Evolutionary conservation across 2,113 vertebrate species (phyloP), one percentile per base, ranked within the genome.

Genomic region (Anhinga anhinga): DNA sequence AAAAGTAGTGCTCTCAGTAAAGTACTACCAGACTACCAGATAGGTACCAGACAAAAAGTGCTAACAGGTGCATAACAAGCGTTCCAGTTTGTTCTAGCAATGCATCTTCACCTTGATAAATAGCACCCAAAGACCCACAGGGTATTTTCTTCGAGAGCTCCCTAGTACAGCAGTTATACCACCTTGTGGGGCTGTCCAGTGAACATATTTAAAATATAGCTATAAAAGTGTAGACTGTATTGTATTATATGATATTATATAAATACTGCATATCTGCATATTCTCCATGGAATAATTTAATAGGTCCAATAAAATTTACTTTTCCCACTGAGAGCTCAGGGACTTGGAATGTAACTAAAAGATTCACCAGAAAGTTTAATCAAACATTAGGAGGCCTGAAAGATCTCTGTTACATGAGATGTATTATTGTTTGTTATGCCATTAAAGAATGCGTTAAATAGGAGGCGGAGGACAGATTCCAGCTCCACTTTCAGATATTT

Each of bases 21-120:
- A 96, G 88, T 95, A 82, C 49, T 96, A 67, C 83, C 88, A 95
- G 88, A 95, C 38, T 84, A 65, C 45, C 45, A 92, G 95, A 88
- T 47, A 88, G 67, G 36, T 69, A 92, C 69, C 81, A 91, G 73
- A 72, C 72, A 49, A 76, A 93, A 94, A 97, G 77, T 77, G 91
- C 66, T 95, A 91, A 70, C 86, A 91, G 81, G 84, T 95, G 71
- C 78, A 93, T 23, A 72, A 49, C 19, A 44, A 84, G 62, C 77
- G 73, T 36, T 87, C n/a, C 91, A 85, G 82, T 72, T 69, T 59
- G 50, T 14, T 77, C 73, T 78, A 95, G 77, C 42, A 77, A 47
- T 11, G 40, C 36, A 47, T 72, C 73, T 76, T 65, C 58, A 77
- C 71, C 91, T 65, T 55, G 53, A 58, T 19, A 87, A 90, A 87